phyloP scores from a whole-genome alignment of 2,113 vertebrate genomes.

The Onychorhynchus coronatus region DNA sequence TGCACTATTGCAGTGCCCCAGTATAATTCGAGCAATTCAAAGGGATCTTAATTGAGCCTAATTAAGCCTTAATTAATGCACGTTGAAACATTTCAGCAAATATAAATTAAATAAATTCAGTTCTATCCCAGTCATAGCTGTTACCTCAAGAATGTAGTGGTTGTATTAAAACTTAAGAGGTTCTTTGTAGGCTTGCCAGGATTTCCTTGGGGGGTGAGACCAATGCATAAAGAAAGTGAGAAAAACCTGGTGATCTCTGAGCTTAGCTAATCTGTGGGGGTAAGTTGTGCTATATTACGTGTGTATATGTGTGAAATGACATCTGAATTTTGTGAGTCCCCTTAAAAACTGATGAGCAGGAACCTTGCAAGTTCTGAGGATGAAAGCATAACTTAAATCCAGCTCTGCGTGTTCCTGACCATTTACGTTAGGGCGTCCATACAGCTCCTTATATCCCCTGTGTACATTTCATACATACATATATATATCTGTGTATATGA shows the following conservation, averaged over 20 bases:
- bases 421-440: background rate
- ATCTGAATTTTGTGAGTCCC: conserved; percentile 18
- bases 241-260: conserved; percentile 42
- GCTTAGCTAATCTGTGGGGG: background rate
- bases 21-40: background rate
- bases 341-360: background rate
- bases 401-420: background rate
- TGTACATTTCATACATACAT: background rate
- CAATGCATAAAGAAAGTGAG: background rate
- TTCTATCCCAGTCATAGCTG: background rate
- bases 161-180: conserved; percentile 9
- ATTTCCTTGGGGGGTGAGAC: background rate
- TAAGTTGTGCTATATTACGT: background rate
- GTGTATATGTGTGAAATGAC: conserved; percentile 11
- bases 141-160: background rate
- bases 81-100: background rate
- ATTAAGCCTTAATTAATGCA: background rate
- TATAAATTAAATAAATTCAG: background rate
- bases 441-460: background rate
- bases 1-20: background rate
- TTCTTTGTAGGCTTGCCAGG: conserved; percentile 22
- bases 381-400: background rate
- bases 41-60: background rate
- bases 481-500: background rate
- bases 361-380: background rate